Evolutionary conservation across 2,113 vertebrate genomes (phyloP).

Genomic region (Ceuthmochares aereus): DNA sequence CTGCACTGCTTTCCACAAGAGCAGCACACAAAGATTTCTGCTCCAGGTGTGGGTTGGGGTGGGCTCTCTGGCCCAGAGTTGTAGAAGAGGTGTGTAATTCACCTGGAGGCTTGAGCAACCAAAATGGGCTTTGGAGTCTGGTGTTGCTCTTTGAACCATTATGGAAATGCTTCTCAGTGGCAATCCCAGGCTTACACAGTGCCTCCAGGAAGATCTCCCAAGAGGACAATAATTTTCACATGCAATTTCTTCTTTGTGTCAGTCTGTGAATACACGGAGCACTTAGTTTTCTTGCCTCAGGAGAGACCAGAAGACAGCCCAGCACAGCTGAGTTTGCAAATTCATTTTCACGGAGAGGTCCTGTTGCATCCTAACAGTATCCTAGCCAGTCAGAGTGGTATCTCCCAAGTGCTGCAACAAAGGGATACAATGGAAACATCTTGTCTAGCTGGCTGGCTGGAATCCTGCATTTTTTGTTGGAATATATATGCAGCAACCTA

Average conservation of each 20-base stretch:
- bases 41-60: fast-evolving
- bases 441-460: not conserved
- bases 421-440: not conserved
- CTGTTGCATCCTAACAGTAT: not conserved
- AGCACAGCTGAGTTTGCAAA: not conserved
- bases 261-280: fast-evolving
- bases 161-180: not conserved
- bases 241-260: not conserved
- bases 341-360: not conserved
- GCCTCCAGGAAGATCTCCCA: not conserved
- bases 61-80: fast-evolving
- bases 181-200: not conserved
- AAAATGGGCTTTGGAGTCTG: not conserved
- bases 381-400: not conserved
- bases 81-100: not conserved
- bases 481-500: not conserved
- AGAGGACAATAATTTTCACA: not conserved
- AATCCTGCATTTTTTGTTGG: not conserved
- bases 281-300: not conserved
- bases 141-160: not conserved
- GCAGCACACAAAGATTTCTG: not conserved
- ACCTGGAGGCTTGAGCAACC: not conserved
- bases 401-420: not conserved
- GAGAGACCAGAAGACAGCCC: not conserved
- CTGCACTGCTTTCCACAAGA: fast-evolving